Base-by-base conservation (phyloP, 2,888 invertebrate species). In the Mycalesis mineus region DNA sequence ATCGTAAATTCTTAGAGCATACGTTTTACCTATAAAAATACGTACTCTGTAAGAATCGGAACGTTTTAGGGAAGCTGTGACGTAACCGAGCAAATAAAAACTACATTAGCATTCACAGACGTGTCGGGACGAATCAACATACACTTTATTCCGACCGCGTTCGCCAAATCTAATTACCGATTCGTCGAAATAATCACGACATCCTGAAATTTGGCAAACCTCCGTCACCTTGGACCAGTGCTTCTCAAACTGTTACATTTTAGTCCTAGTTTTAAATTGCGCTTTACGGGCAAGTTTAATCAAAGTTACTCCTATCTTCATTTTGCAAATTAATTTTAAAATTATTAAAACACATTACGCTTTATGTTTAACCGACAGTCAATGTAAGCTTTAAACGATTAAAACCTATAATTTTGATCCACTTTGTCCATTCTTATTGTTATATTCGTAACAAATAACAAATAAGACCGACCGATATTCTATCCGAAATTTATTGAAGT, bases 131-230 rank as follows among this genome's bases (percentile, higher is more conserved):
- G 55, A 41, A 53, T 56, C 58, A 54, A 59, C 56, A 53, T 49
- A 52, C 42, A 50, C 45, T 62, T 56, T 58, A 61, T 61, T 59
- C 50, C 33, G 41, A 41, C 9, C 56, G 29, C 53, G 54, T 54
- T 31, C 29, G 9, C 50, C n/a, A 39, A 58, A 58, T 63, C 56
- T 63, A 63, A 63, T 63, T 58, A 58, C 58, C 48, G 45, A 57
- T 56, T 54, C 58, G 56, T 56, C 39, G 36, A 47, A 41, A 59
- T 55, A 55, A 59, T 59, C 51, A 57, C 53, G 36, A 49, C 39
- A 52, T 29, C 29, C 44, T 31, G 15, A 55, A 45, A 56, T 50
- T 50, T 39, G 51, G 22, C 49, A 13, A 47, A 56, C 44, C 44
- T 22, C 22, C 39, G 40, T 47, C 45, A 51, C 45, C 57, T 57